Conservation (phyloP, 2,113 vertebrate genomes). For the Ceuthmochares aereus region DNA sequence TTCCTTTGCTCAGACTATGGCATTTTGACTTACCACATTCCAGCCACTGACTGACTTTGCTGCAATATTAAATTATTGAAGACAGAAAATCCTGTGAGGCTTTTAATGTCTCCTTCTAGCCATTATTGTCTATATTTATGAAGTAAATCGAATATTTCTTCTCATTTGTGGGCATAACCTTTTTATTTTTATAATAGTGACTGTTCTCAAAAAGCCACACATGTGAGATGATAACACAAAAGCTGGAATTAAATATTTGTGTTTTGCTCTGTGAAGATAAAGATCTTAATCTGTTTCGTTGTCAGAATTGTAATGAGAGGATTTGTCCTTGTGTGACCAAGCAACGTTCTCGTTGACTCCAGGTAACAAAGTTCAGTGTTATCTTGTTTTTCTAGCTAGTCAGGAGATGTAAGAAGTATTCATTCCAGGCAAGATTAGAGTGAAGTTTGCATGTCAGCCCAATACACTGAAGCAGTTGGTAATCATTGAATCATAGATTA, state of each 20-base stretch:
- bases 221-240: neutral
- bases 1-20: neutral
- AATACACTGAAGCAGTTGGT: neutral
- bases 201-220: neutral
- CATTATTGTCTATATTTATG: neutral
- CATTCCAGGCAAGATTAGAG: neutral
- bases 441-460: neutral
- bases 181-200: neutral
- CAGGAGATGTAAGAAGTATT: neutral
- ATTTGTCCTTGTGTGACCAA: slow-evolving; percentile 21
- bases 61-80: slow-evolving; percentile 17
- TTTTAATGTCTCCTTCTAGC: neutral
- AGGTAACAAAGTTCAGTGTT: neutral
- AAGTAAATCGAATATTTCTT: slow-evolving; percentile 7
- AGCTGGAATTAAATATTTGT: slow-evolving; percentile 35
- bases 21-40: neutral
- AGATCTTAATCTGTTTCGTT: slow-evolving; percentile 13
- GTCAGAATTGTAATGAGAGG: slow-evolving; percentile 27
- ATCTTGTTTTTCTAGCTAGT: neutral
- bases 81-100: neutral
- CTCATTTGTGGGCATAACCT: neutral
- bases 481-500: too few relatives aligned
- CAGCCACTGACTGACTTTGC: neutral
- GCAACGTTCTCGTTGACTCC: neutral
- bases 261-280: neutral